Evolutionary conservation across 1,140 invertebrate species (phyloP), one percentile per base, ranked within the genome.

Genomic region (Sarcophaga bullata): DNA sequence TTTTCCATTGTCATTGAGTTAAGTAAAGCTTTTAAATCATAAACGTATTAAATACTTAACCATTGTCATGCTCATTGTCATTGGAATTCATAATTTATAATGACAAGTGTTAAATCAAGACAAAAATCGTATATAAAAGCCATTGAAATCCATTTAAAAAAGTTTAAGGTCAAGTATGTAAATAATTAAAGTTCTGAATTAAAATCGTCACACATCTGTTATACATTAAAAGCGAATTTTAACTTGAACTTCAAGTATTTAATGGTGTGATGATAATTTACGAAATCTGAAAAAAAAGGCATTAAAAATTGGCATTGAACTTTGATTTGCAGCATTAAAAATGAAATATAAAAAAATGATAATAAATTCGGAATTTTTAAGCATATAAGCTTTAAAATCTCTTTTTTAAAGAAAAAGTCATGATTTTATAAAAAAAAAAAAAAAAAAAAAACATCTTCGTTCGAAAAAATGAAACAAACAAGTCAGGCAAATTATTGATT

Each of bases 141-240:
- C 15, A n/a, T 68, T 68, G 7, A 58, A 9, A 68, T 8, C 19
- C 17, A 25, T 68, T 19, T 8, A 9, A 68, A 37, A n/a, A 68
- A 25, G 62, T 68, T 68, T 68, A 68, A 68, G 62, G 62, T 68
- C 62, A 68, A 68, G 62, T 68, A 62, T 68, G 17, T 68, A 68
- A 68, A 68, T 68, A 19, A 68, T 19, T 68, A 4, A 58, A 58
- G 54, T 37, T 37, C 15, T n/a, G n/a, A 58, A 58, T 58, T 58
- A n/a, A 58, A 58, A n/a, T 58, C 25, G 25, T 37, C 25, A 37
- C 25, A 37, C 25, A 37, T 37, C 25, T 37, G 25, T 37, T 37
- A 37, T 37, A 4, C 25, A 37, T 37, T 58, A 58, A 58, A 58
- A 37, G 25, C 25, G 25, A 37, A 58, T 15, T 58, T 5, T 3